phyloP scores from a whole-genome alignment of 1,140 invertebrate genomes.

The Gerris buenoi region DNA sequence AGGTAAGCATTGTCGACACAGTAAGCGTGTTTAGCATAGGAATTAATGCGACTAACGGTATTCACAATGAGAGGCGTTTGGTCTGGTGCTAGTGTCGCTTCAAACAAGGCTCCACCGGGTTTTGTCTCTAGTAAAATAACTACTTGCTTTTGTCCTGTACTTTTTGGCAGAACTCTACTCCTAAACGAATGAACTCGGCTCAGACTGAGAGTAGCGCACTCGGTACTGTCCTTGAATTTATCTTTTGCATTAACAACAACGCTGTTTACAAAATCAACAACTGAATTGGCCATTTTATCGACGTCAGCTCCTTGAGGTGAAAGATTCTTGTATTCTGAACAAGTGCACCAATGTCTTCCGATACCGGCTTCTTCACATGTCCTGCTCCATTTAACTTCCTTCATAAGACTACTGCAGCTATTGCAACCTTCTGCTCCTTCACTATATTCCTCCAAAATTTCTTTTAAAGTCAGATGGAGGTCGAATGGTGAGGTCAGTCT shows the following conservation, averaged over 20 bases:
- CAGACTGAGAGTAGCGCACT: constrained; percentile 34
- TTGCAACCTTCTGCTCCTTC: constrained; percentile 34
- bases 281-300: constrained; percentile 28
- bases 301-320: constrained; percentile 24
- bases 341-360: constrained; percentile 43
- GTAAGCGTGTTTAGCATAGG: constrained; percentile 61
- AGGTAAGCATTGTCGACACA: constrained; percentile 58
- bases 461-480: constrained; percentile 49
- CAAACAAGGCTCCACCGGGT: constrained; percentile 58
- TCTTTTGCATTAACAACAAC: constrained; percentile 16
- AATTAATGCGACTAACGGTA: constrained; percentile 59
- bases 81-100: constrained; percentile 44
- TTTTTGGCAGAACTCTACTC: constrained; percentile 16
- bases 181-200: constrained; percentile 26
- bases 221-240: constrained; percentile 27
- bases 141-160: constrained; percentile 16
- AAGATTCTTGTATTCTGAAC: constrained; percentile 24
- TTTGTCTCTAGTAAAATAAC: constrained; percentile 20
- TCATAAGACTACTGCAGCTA: constrained; percentile 49
- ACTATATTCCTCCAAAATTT: constrained; percentile 29
- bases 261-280: constrained; percentile 27
- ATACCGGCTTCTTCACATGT: constrained; percentile 56
- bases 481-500: constrained; percentile 72
- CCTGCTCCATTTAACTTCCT: constrained; percentile 41
- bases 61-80: constrained; percentile 34